Conservation (phyloP, 2,797 vertebrate species). For the Aeoliscus strigatus region DNA sequence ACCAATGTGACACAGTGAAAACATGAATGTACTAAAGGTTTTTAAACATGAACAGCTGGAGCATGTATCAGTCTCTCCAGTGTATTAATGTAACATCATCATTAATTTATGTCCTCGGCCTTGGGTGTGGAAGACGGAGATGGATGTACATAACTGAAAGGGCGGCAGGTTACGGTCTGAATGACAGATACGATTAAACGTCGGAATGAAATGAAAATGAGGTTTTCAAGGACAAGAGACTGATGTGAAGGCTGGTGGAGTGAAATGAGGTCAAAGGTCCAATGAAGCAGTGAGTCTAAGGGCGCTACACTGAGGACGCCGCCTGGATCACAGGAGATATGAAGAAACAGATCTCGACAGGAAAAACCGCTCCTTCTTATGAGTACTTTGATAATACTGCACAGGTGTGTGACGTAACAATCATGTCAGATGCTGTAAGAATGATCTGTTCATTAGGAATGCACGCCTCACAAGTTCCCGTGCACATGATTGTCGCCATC, state of each 20-base stretch:
- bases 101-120: slow-evolving; percentile 44
- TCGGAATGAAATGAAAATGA: slow-evolving; percentile 30
- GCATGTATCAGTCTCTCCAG: slow-evolving; percentile 15
- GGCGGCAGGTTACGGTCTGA: slow-evolving; percentile 24
- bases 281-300: slow-evolving; percentile 24
- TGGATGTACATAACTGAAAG: slow-evolving; percentile 16
- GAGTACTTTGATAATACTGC: no score
- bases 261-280: slow-evolving; percentile 36
- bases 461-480: no score
- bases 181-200: slow-evolving; percentile 16
- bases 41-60: slow-evolving; percentile 18
- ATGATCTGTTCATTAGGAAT: no score
- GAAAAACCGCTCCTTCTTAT: no score
- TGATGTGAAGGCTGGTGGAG: slow-evolving; percentile 5
- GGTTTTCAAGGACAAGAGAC: slow-evolving; percentile 39
- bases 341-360: no score
- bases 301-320: no score
- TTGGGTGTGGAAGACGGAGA: slow-evolving; percentile 16
- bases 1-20: no score
- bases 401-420: no score
- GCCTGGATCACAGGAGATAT: no score
- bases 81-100: slow-evolving; percentile 48
- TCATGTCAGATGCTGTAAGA: no score
- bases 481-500: no score
- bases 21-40: slow-evolving; percentile 20